Percentiles rank a stretch among this genome's conserved stretches.
Evolutionary conservation across 1,140 invertebrate species (phyloP).

Genomic region (Oryctes rhinoceros): DNA sequence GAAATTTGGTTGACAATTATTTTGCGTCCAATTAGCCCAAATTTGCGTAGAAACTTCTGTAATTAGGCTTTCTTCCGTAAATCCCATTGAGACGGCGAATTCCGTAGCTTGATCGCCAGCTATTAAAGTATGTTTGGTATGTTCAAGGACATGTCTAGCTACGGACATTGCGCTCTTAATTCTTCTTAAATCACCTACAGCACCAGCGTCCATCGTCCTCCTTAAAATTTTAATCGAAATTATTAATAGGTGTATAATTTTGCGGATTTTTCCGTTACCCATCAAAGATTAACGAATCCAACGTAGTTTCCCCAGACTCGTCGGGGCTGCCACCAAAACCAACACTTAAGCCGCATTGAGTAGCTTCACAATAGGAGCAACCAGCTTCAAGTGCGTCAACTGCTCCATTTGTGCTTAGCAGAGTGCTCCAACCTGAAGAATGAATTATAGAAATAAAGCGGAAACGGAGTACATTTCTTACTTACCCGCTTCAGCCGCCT

Average conservation of each 20-base stretch:
- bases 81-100: constrained; percentile 93
- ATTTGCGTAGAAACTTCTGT: constrained; percentile 77
- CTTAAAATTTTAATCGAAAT: constrained; percentile 64
- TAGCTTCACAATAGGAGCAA: constrained; percentile 84
- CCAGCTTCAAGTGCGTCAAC: constrained; percentile 89
- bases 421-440: constrained; percentile 76
- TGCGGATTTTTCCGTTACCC: constrained; percentile 66
- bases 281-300: constrained; percentile 99
- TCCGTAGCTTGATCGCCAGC: constrained; percentile 88
- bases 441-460: not conserved
- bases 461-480: not conserved
- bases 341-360: constrained; percentile 91
- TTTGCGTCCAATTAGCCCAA: constrained; percentile 80
- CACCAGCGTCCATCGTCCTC: constrained; percentile 87
- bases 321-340: constrained; percentile 96
- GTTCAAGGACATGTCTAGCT: constrained; percentile 88
- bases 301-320: constrained; percentile 94
- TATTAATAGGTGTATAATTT: not conserved
- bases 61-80: constrained; percentile 77
- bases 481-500: constrained; percentile 66
- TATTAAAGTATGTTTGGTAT: constrained; percentile 90
- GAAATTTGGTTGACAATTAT: constrained; percentile 96
- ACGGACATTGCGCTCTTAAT: constrained; percentile 92
- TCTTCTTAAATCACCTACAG: constrained; percentile 83
- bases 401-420: constrained; percentile 67